Percentiles rank a stretch among this genome's conserved stretches.
Evolutionary conservation across 2,113 vertebrate genomes (phyloP).

Genomic region (Fregetta grallaria): DNA sequence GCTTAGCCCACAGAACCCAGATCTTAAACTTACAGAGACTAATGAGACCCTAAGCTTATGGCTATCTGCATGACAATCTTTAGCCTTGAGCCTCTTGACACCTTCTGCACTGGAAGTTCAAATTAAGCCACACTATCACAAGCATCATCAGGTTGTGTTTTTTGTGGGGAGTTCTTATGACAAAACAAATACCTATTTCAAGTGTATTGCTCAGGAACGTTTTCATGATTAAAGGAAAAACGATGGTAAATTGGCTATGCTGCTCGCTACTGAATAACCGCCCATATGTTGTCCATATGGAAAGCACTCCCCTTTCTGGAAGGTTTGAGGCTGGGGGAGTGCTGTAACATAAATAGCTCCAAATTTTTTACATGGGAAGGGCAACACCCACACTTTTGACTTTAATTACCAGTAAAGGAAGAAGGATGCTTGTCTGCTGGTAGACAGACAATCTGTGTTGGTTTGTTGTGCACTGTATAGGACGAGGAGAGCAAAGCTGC

Average conservation of each 20-base stretch:
- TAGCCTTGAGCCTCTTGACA: neutral
- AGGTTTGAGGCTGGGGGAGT: neutral
- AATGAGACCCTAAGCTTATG: neutral
- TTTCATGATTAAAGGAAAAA: neutral
- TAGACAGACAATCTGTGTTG: neutral
- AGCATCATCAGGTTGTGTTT: neutral
- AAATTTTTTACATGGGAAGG: neutral
- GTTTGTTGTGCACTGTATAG: neutral
- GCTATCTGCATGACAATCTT: neutral
- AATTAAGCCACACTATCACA: neutral
- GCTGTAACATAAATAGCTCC: neutral
- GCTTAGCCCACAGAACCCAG: neutral
- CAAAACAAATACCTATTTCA: neutral
- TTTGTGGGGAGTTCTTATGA: neutral
- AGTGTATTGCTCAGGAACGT: neutral
- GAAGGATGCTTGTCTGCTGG: neutral
- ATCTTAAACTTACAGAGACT: neutral
- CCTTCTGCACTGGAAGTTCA: neutral
- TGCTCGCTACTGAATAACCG: neutral
- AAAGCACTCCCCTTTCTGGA: neutral
- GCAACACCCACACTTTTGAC: neutral
- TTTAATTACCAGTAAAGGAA: neutral
- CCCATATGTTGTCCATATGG: neutral
- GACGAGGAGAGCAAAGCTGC: neutral
- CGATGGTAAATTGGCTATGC: neutral